Evolutionary conservation across 2,888 invertebrate genomes (phyloP).

Genomic region (Pterostichus madidus): DNA sequence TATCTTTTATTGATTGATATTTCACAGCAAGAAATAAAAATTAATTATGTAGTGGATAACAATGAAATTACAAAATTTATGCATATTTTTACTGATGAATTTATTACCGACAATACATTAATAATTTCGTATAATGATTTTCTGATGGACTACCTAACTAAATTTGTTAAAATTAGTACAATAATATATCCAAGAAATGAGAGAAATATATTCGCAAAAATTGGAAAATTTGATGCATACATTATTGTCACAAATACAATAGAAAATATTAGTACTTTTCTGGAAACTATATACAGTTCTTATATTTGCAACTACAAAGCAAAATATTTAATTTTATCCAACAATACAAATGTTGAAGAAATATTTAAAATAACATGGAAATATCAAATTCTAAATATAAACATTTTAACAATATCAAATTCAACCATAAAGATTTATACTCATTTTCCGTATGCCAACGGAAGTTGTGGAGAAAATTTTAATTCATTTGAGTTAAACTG

Average conservation of each 20-base stretch:
- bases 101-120: conserved; percentile 4
- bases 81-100: conserved; percentile 4
- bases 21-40: not conserved
- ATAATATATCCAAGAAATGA: conserved; percentile 4
- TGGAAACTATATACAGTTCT: not conserved
- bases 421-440: conserved; percentile 29
- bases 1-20: not conserved
- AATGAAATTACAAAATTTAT: not conserved
- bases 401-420: conserved; percentile 19
- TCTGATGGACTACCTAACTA: not conserved
- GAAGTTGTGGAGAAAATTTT: conserved; percentile 31
- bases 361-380: conserved; percentile 62
- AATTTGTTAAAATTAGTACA: not conserved
- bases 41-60: not conserved
- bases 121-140: conserved; percentile 12
- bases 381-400: conserved; percentile 53
- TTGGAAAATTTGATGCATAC: conserved; percentile 8
- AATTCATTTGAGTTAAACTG: conserved; percentile 7
- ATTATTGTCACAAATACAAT: not conserved
- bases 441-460: conserved; percentile 37
- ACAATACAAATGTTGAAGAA: conserved; percentile 14
- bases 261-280: conserved; percentile 24
- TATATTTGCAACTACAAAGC: conserved; percentile 26
- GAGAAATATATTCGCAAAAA: not conserved
- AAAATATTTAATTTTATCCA: conserved; percentile 49